Conservation (phyloP, 1,140 invertebrate genomes). For the Ceratosolen fusciceps region DNA sequence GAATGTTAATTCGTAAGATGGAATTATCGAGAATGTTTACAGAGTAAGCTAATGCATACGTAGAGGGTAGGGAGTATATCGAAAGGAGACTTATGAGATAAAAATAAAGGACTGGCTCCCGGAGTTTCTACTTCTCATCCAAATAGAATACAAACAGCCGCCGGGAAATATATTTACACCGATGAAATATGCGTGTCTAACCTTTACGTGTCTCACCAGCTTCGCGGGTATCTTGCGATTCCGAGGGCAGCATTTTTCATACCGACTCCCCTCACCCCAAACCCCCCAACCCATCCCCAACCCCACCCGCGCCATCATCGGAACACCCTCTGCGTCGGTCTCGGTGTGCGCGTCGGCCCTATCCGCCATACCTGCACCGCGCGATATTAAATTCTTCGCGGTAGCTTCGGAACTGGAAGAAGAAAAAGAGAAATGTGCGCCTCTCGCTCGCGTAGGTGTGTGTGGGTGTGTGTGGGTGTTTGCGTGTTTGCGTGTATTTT, state of each 20-base stretch:
- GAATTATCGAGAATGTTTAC: neutral
- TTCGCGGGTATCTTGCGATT: constrained; percentile 17
- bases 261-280: neutral
- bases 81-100: constrained; percentile 39
- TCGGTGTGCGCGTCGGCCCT: too few species aligned
- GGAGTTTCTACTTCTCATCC: constrained; percentile 53
- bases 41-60: neutral
- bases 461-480: too few species aligned
- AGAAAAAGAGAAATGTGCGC: neutral
- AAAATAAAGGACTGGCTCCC: neutral
- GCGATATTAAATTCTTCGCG: neutral
- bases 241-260: constrained; percentile 17
- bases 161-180: constrained; percentile 62
- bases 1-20: neutral
- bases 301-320: too few species aligned
- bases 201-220: constrained; percentile 33
- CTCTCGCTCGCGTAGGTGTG: too few species aligned
- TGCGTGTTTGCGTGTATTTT: neutral
- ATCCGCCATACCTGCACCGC: neutral
- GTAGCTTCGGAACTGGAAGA: neutral
- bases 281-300: too few species aligned
- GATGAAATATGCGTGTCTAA: constrained; percentile 12
- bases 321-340: too few species aligned
- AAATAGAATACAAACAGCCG: constrained; percentile 64
- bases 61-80: neutral